phyloP scores from a whole-genome alignment of 2,113 vertebrate species.

The Hippolais icterina region DNA sequence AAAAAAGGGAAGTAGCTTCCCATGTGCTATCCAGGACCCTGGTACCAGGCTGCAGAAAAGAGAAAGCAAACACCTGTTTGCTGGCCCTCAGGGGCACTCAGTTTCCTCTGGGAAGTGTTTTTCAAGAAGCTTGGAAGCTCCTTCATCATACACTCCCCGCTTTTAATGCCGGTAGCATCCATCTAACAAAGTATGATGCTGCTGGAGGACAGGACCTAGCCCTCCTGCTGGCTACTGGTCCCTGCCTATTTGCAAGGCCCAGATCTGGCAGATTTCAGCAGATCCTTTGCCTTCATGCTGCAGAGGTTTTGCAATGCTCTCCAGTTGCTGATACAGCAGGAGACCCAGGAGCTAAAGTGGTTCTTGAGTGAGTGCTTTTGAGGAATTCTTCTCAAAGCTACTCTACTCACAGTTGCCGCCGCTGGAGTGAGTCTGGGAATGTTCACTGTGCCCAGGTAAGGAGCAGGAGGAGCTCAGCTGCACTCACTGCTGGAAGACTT shows the following conservation, averaged over 20 bases:
- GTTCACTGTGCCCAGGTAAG: not conserved
- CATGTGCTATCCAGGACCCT: not conserved
- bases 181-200: not conserved
- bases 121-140: not conserved
- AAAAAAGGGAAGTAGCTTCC: not conserved
- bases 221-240: not conserved
- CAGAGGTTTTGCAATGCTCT: not conserved
- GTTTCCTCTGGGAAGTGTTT: not conserved
- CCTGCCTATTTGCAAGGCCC: not conserved
- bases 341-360: not conserved
- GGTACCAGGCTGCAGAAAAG: not conserved
- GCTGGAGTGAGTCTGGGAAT: conserved; percentile 40
- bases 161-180: not conserved
- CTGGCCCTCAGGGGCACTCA: not conserved
- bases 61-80: not conserved
- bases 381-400: conserved; percentile 33
- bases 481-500: not conserved
- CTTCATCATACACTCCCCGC: not conserved
- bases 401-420: not conserved
- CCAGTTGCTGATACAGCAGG: not conserved
- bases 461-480: not conserved
- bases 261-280: not conserved
- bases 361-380: not conserved
- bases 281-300: not conserved
- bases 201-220: not conserved